Conservation (phyloP, 2,797 vertebrate genomes). For the Phoxinus dragarum region DNA sequence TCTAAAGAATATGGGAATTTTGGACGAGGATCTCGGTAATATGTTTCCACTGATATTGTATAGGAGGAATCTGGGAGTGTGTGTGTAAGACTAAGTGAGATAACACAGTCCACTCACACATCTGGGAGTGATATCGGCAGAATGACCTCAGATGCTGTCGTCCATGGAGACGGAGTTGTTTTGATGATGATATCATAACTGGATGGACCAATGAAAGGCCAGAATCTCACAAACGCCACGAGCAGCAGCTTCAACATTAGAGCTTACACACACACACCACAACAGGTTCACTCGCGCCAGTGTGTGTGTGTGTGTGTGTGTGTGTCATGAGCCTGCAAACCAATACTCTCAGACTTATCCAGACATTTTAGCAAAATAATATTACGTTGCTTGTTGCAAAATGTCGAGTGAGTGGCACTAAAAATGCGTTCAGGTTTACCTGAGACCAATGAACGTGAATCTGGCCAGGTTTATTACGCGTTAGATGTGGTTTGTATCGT, state of each 20-base stretch:
- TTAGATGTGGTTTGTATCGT: background rate
- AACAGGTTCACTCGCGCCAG: too few relatives aligned
- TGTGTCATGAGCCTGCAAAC: background rate
- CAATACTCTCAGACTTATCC: too few relatives aligned
- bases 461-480: background rate
- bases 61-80: slow-evolving; percentile 18
- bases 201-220: slow-evolving; percentile 11
- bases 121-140: slow-evolving; percentile 74
- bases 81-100: slow-evolving; percentile 8
- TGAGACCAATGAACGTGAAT: background rate
- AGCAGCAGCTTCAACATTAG: background rate
- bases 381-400: background rate
- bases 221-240: background rate
- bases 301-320: too few relatives aligned
- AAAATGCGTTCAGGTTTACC: background rate
- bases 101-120: slow-evolving; percentile 64
- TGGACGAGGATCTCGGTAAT: background rate
- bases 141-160: slow-evolving; percentile 72
- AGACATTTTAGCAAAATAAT: too few relatives aligned
- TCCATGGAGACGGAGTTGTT: slow-evolving; percentile 63
- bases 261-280: too few relatives aligned
- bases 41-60: slow-evolving; percentile 2
- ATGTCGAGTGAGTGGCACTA: background rate
- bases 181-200: slow-evolving; percentile 52
- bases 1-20: slow-evolving; percentile 1